Percentiles rank a stretch among this genome's conserved stretches.
These are phyloP conservation scores for Epizoanthus stellaris DNA, from an alignment of 92 coral and sea anemone species.

Conservation along the genomic window DNA sequence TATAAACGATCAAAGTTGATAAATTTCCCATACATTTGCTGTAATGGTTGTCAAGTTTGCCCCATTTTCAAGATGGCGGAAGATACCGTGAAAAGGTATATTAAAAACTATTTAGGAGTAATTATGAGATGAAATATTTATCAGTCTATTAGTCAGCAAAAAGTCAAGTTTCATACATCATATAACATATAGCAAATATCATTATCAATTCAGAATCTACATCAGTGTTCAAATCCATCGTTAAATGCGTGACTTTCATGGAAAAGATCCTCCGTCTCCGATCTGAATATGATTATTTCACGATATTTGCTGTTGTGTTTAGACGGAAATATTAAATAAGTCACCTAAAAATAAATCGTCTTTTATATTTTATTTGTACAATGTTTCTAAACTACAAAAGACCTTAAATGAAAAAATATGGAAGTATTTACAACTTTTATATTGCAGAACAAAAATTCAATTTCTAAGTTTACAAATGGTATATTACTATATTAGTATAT, in stretches of 20 bases:
- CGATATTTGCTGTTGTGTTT: slow-evolving; percentile 28
- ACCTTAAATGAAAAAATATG: neutral
- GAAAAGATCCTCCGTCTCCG: neutral
- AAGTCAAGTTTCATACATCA: no score
- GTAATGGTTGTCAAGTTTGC: no score
- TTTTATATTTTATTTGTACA: neutral
- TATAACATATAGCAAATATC: no score
- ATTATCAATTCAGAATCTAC: neutral
- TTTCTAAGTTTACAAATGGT: neutral
- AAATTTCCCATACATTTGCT: no score
- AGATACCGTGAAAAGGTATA: no score
- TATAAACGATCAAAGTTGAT: no score
- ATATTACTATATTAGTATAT: no score
- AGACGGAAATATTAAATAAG: slow-evolving; percentile 2
- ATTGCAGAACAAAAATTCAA: neutral
- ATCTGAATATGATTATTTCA: neutral
- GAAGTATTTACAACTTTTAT: neutral
- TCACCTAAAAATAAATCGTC: slow-evolving; percentile 26
- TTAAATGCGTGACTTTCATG: slow-evolving; percentile 26
- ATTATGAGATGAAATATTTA: no score
- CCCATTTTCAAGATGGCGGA: no score
- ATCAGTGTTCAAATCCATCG: no score
- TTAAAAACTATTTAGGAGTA: no score
- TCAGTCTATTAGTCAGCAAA: no score
- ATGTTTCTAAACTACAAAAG: neutral